These are phyloP conservation scores for Chelonus formosanus DNA, from an alignment of 2,888 invertebrate species.

Conservation along the genomic window DNA sequence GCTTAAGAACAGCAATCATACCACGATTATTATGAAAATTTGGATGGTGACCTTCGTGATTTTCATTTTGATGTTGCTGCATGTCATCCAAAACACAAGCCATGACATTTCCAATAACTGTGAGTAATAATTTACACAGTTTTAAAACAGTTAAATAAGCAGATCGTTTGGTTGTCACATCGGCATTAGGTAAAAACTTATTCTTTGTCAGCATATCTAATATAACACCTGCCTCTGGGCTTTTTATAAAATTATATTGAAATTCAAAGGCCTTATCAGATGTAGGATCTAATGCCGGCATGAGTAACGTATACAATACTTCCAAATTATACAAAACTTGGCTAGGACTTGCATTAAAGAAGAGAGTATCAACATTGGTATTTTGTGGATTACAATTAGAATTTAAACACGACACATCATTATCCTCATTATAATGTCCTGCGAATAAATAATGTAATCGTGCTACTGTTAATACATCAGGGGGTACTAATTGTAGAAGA, in stretches of 20 bases:
- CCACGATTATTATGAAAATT: conserved; percentile 56
- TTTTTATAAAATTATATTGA: conserved; percentile 75
- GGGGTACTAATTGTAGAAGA: conserved; percentile 82
- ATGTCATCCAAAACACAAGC: conserved; percentile 71
- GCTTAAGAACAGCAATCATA: conserved; percentile 73
- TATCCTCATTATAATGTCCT: conserved; percentile 57
- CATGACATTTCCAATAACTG: conserved; percentile 84
- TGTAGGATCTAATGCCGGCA: conserved; percentile 87
- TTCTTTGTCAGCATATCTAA: conserved; percentile 85
- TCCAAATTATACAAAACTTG: conserved; percentile 80
- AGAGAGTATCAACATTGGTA: conserved; percentile 70
- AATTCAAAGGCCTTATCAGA: conserved; percentile 78
- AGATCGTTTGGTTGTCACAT: conserved; percentile 80
- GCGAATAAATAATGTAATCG: conserved; percentile 70
- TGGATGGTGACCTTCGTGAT: conserved; percentile 58
- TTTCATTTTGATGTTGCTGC: conserved; percentile 61
- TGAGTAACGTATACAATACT: conserved; percentile 87
- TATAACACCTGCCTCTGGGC: conserved; percentile 74
- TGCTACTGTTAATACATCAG: conserved; percentile 73
- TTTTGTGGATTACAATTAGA: conserved; percentile 54
- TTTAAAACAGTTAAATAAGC: conserved; percentile 89
- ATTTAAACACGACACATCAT: conserved; percentile 44
- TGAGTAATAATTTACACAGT: conserved; percentile 87
- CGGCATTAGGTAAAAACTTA: conserved; percentile 82
- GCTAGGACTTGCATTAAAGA: conserved; percentile 77